Percentiles rank a stretch among this genome's conserved stretches.
Evolutionary conservation across 92 coral and sea anemone genomes (phyloP).

Genomic region (Pocillopora meandrina): DNA sequence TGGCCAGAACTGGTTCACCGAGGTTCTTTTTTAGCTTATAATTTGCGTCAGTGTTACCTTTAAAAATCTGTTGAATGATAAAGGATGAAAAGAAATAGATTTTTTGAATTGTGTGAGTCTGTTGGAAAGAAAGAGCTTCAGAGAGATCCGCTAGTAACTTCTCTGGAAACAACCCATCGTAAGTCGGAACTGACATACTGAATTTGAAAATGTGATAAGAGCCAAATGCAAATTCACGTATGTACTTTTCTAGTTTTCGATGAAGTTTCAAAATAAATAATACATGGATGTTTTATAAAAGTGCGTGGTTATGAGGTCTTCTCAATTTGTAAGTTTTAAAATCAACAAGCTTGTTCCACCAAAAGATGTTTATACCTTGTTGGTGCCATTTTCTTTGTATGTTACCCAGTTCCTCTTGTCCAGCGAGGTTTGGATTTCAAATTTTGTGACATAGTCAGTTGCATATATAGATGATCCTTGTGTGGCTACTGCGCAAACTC

Average conservation of each 20-base stretch:
- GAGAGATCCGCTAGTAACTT: too few relatives aligned
- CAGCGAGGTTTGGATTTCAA: conserved; percentile 42
- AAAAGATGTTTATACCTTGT: conserved; percentile 18
- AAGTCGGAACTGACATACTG: too few relatives aligned
- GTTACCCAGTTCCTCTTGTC: conserved; percentile 42
- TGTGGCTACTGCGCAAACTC: conserved; percentile 55
- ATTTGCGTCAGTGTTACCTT: conserved; percentile 40
- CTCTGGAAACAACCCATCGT: too few relatives aligned
- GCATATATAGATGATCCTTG: conserved; percentile 44
- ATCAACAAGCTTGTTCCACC: neutral
- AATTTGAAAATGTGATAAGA: too few relatives aligned
- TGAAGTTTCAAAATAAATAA: too few relatives aligned
- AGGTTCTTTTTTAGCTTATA: conserved; percentile 39
- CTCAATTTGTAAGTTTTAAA: too few relatives aligned
- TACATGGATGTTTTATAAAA: too few relatives aligned
- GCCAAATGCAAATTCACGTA: too few relatives aligned
- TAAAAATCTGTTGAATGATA: conserved; percentile 33
- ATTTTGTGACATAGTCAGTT: conserved; percentile 39
- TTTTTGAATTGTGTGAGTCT: too few relatives aligned
- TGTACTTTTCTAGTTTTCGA: too few relatives aligned
- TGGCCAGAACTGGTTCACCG: conserved; percentile 29
- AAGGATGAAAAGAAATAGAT: neutral
- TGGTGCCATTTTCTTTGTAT: conserved; percentile 41
- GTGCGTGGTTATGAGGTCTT: too few relatives aligned
- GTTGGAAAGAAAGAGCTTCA: too few relatives aligned